phyloP scores from a whole-genome alignment of 2,888 invertebrate species.

The Drosophila prolongata region DNA sequence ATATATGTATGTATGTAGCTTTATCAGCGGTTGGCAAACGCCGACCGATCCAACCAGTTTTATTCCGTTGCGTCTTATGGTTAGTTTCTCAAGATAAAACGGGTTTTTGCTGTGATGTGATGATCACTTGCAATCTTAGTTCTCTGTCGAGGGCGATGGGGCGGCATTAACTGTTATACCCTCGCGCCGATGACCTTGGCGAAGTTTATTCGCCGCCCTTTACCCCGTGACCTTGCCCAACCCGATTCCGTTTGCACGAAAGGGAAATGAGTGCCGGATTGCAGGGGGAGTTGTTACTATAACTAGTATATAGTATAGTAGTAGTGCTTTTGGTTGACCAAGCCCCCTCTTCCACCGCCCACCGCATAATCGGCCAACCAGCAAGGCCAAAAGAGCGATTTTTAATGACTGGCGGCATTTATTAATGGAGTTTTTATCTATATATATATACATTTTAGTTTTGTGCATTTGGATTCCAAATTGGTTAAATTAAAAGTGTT shows the following conservation, averaged over 20 bases:
- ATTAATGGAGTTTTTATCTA: slow-evolving; percentile 26
- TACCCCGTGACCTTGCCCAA: slow-evolving; percentile 36
- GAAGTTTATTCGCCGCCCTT: slow-evolving; percentile 28
- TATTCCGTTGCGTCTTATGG: slow-evolving; percentile 25
- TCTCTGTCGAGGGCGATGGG: background rate
- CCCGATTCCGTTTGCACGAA: slow-evolving; percentile 1
- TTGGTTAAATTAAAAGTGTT: background rate
- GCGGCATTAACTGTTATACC: slow-evolving; percentile 35
- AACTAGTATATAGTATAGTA: too few relatives aligned
- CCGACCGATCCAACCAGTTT: slow-evolving; percentile 29
- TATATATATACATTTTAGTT: slow-evolving; percentile 9
- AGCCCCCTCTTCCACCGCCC: background rate
- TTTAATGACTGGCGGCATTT: slow-evolving; percentile 25
- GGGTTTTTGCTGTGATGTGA: slow-evolving; percentile 8
- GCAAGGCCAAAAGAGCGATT: slow-evolving; percentile 22
- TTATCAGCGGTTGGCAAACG: slow-evolving; percentile 27
- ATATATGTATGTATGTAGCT: background rate
- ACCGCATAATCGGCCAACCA: slow-evolving; percentile 24
- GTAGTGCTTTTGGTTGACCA: background rate
- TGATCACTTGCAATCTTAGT: slow-evolving; percentile 27
- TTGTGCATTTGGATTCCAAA: slow-evolving; percentile 1
- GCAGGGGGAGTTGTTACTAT: background rate
- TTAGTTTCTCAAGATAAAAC: slow-evolving; percentile 30
- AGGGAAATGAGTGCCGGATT: slow-evolving; percentile 5
- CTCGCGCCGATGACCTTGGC: slow-evolving; percentile 35